Evolutionary conservation across 1,140 invertebrate genomes (phyloP).

Genomic region (Scaptomyza hsui): DNA sequence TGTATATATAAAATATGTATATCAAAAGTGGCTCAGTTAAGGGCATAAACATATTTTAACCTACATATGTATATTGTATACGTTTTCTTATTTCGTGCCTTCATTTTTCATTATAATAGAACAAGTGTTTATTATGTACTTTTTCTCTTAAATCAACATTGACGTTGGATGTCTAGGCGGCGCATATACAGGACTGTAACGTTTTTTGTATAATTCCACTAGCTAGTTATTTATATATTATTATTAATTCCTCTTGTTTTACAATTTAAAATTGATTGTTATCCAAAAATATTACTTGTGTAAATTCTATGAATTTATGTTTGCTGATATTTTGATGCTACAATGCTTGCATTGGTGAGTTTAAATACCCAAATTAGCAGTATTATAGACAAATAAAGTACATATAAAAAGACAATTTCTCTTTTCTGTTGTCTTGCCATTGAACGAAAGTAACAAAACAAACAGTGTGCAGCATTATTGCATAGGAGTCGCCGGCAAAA

Average conservation of each 20-base stretch:
- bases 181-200: slow-evolving; percentile 35
- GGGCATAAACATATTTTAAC: slow-evolving; percentile 63
- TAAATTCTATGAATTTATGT: slow-evolving; percentile 75
- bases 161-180: slow-evolving; percentile 36
- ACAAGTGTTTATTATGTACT: slow-evolving; percentile 59
- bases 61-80: slow-evolving; percentile 63
- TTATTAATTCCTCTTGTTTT: slow-evolving; percentile 32
- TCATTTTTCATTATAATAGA: slow-evolving; percentile 55
- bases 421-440: slow-evolving; percentile 21
- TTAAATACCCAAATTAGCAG: slow-evolving; percentile 56
- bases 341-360: slow-evolving; percentile 53
- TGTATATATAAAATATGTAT: slow-evolving; percentile 53
- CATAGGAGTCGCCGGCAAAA: slow-evolving; percentile 29
- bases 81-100: slow-evolving; percentile 47
- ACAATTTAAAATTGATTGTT: slow-evolving; percentile 59
- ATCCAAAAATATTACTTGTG: slow-evolving; percentile 74
- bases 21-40: slow-evolving; percentile 67
- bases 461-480: slow-evolving; percentile 54
- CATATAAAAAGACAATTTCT: slow-evolving; percentile 66
- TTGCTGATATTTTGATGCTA: slow-evolving; percentile 48
- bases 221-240: slow-evolving; percentile 29
- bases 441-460: slow-evolving; percentile 43
- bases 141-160: slow-evolving; percentile 70
- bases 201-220: slow-evolving; percentile 62
- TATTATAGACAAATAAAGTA: slow-evolving; percentile 61